Conservation (phyloP, 2,888 invertebrate species). For the Oligia strigilis region DNA sequence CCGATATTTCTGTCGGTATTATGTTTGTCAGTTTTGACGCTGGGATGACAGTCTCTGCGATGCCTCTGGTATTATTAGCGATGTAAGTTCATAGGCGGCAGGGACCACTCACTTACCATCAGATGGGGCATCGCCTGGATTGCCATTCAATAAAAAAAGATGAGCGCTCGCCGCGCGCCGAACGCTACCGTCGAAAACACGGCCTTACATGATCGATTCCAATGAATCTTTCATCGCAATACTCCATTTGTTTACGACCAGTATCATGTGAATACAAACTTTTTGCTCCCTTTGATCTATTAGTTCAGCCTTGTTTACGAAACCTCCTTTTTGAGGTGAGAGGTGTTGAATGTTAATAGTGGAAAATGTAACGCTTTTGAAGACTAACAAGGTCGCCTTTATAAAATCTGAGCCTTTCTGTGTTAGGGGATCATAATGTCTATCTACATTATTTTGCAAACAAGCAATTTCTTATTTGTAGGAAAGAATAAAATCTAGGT, state of each 20-base stretch:
- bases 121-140: too few species aligned
- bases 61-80: too few species aligned
- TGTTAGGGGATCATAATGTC: constrained; percentile 21
- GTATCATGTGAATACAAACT: constrained; percentile 41
- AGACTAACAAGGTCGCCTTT: constrained; percentile 22
- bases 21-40: too few species aligned
- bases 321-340: constrained; percentile 37
- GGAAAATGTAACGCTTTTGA: constrained; percentile 11
- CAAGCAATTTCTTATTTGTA: background rate
- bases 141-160: background rate
- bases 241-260: constrained; percentile 34
- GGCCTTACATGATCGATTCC: constrained; percentile 40
- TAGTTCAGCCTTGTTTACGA: constrained; percentile 37
- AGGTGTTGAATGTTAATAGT: constrained; percentile 25
- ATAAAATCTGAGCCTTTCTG: constrained; percentile 1
- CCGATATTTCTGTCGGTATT: too few species aligned
- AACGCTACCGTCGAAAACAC: background rate
- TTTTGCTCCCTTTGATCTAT: constrained; percentile 46
- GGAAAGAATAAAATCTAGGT: background rate
- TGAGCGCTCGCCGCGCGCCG: background rate
- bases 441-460: constrained; percentile 10
- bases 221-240: constrained; percentile 53
- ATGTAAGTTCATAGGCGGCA: too few species aligned
- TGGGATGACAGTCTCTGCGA: too few species aligned
- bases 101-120: too few species aligned